These are phyloP conservation scores for Mallotus villosus DNA, from an alignment of 2,797 vertebrate species.

Conservation along the genomic window DNA sequence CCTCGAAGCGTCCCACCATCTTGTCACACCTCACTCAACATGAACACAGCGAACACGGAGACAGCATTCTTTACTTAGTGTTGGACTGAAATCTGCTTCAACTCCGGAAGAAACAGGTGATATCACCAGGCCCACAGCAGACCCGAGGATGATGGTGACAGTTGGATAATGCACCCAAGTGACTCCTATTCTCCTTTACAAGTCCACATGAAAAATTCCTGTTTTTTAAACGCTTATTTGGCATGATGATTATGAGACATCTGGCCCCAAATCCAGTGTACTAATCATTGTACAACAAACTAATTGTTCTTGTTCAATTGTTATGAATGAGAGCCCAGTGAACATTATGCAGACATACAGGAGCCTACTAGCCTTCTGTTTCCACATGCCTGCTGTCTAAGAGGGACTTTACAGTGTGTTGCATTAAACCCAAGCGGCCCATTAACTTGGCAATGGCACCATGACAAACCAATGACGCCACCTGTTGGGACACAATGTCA, in stretches of 20 bases:
- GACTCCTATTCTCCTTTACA: no score
- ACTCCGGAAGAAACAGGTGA: background rate
- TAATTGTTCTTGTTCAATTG: no score
- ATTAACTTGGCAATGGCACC: background rate
- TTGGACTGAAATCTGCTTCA: background rate
- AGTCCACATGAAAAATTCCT: no score
- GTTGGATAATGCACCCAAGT: background rate
- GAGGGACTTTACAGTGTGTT: background rate
- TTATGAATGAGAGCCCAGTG: no score
- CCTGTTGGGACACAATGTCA: background rate
- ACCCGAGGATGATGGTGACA: background rate
- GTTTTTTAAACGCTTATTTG: no score
- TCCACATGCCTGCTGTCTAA: no score
- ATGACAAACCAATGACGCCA: background rate
- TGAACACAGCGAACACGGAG: background rate
- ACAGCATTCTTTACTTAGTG: background rate
- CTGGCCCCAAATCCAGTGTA: no score
- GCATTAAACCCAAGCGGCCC: background rate
- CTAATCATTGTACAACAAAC: no score
- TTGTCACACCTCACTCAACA: background rate
- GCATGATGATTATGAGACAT: no score
- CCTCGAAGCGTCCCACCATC: no score
- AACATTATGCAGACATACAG: no score
- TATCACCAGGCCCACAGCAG: background rate
- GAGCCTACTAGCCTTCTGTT: no score